Percentiles rank a stretch among this genome's conserved stretches.
phyloP scores from a whole-genome alignment of 2,797 vertebrate genomes.

The Gymnothorax reevesii region DNA sequence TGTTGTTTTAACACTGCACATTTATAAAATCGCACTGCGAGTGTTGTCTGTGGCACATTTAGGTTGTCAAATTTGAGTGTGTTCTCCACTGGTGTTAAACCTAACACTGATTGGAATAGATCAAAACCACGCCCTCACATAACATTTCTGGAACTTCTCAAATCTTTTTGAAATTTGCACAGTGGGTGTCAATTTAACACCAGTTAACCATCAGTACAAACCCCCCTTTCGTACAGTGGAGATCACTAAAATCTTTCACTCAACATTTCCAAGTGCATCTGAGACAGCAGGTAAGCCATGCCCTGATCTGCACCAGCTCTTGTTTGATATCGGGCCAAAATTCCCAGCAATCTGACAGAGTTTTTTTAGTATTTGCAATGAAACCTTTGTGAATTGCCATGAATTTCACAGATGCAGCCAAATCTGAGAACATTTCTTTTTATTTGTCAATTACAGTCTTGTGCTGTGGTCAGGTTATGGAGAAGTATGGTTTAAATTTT shows the following conservation, averaged over 20 bases:
- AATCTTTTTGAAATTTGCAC: too few relatives aligned
- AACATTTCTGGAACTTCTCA: too few relatives aligned
- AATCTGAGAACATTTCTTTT: neutral
- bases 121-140: too few relatives aligned
- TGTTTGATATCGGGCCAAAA: neutral
- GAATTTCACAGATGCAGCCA: neutral
- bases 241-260: slow-evolving; percentile 19
- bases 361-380: neutral
- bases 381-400: neutral
- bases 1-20: too few relatives aligned
- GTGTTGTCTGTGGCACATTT: too few relatives aligned
- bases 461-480: neutral
- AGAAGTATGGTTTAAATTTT: neutral
- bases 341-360: neutral
- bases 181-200: slow-evolving; percentile 26
- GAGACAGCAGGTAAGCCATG: too few relatives aligned
- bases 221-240: neutral
- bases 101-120: too few relatives aligned
- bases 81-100: too few relatives aligned
- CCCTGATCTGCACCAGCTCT: too few relatives aligned
- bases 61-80: too few relatives aligned
- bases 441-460: neutral
- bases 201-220: slow-evolving; percentile 32
- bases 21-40: too few relatives aligned
- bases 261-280: neutral